Evolutionary conservation across 2,888 invertebrate genomes (phyloP).

Genomic region (Leptopilina drosophilae): DNA sequence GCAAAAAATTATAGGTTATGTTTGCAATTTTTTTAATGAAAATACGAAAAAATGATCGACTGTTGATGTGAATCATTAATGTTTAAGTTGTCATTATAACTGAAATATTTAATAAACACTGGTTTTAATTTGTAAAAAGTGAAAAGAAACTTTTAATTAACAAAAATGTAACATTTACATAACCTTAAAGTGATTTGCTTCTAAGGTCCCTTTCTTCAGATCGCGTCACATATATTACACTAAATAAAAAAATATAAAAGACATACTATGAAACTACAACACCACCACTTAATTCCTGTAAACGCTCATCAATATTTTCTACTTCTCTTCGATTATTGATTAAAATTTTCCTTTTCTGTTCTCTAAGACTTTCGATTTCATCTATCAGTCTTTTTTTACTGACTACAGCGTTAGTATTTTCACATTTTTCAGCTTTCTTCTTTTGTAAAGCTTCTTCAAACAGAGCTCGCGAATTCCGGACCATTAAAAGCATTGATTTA

Average conservation of each 20-base stretch:
- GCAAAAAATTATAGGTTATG: too few relatives aligned
- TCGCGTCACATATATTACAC: too few relatives aligned
- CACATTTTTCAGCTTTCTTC: slow-evolving; percentile 10
- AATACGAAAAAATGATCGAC: too few relatives aligned
- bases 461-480: slow-evolving; percentile 45
- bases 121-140: too few relatives aligned
- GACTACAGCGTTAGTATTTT: neutral
- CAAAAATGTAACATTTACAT: too few relatives aligned
- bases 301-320: neutral
- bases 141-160: too few relatives aligned
- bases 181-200: too few relatives aligned
- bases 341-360: neutral
- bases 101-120: too few relatives aligned
- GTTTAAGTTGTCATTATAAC: too few relatives aligned
- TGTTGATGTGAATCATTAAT: too few relatives aligned
- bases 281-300: neutral
- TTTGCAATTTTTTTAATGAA: too few relatives aligned
- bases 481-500: slow-evolving; percentile 49
- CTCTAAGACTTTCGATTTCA: slow-evolving; percentile 14
- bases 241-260: neutral
- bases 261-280: neutral
- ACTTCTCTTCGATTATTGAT: slow-evolving; percentile 2
- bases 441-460: slow-evolving; percentile 42
- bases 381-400: neutral
- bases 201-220: too few relatives aligned